phyloP scores from a whole-genome alignment of 2,888 invertebrate species.

The Malthinus flaveolus region DNA sequence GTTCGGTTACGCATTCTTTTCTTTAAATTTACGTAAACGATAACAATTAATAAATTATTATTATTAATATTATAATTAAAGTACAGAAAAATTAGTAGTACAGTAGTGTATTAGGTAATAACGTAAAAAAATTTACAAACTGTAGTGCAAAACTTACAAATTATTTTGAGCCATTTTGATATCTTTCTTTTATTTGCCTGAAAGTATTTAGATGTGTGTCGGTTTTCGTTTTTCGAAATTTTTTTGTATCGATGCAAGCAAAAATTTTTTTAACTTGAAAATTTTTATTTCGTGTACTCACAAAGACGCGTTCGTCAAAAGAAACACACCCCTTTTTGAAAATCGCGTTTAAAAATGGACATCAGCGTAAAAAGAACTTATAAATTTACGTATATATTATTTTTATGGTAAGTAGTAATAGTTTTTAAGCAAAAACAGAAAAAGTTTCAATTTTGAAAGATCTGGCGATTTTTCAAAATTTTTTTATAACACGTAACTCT shows the following conservation, averaged over 20 bases:
- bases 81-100: constrained; percentile 16
- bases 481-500: constrained; percentile 19
- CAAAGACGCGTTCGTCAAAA: not conserved
- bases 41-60: constrained; percentile 25
- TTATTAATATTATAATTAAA: constrained; percentile 13
- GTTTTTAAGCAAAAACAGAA: constrained; percentile 19
- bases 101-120: constrained; percentile 7
- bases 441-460: constrained; percentile 4
- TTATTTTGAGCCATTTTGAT: constrained; percentile 16
- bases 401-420: constrained; percentile 20
- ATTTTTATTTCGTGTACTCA: too few species aligned
- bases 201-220: constrained; percentile 9
- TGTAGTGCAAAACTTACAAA: constrained; percentile 21
- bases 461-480: constrained; percentile 13
- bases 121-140: constrained; percentile 21
- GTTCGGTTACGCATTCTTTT: constrained; percentile 12
- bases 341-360: not conserved
- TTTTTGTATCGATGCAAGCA: not conserved
- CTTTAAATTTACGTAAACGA: constrained; percentile 8
- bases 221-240: constrained; percentile 1
- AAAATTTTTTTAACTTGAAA: not conserved
- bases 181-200: constrained; percentile 9
- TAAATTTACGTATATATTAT: constrained; percentile 18
- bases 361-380: constrained; percentile 10
- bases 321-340: not conserved